A percentile compares a stretch with the other conserved stretches of the same genome.
These are phyloP conservation scores for Diacarnus erythraeanus DNA, from an alignment of 37 sponge, comb jelly and placozoan species.

Conservation along the genomic window DNA sequence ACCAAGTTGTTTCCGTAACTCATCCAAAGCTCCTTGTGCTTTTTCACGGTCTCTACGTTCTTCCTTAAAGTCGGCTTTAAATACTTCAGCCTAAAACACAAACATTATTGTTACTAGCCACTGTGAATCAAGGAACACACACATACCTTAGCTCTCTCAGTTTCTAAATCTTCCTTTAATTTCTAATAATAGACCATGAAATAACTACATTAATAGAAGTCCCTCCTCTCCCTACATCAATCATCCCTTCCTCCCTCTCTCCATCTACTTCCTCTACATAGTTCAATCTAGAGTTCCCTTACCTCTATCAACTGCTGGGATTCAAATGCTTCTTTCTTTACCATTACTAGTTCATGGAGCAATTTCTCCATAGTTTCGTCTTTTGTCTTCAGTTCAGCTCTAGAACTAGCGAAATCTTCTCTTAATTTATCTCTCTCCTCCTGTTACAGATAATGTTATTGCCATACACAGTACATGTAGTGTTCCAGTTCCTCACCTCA, in stretches of 20 bases:
- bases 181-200: neutral
- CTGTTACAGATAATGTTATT: neutral
- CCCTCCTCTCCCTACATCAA: neutral
- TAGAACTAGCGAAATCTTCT: neutral
- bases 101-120: neutral
- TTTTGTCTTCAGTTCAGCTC: neutral
- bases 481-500: neutral
- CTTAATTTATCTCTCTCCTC: neutral
- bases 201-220: slow-evolving; percentile 6
- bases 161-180: no score
- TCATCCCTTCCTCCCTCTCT: neutral
- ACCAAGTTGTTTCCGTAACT: neutral
- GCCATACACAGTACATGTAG: no score
- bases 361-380: neutral
- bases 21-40: neutral
- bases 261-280: no score
- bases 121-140: neutral
- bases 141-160: neutral
- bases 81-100: neutral
- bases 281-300: no score
- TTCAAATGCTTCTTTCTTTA: no score
- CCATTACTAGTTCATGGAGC: no score
- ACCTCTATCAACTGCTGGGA: no score
- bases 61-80: neutral
- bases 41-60: neutral